phyloP scores from a whole-genome alignment of 2,888 invertebrate genomes.

The Caenorhabditis angaria region DNA sequence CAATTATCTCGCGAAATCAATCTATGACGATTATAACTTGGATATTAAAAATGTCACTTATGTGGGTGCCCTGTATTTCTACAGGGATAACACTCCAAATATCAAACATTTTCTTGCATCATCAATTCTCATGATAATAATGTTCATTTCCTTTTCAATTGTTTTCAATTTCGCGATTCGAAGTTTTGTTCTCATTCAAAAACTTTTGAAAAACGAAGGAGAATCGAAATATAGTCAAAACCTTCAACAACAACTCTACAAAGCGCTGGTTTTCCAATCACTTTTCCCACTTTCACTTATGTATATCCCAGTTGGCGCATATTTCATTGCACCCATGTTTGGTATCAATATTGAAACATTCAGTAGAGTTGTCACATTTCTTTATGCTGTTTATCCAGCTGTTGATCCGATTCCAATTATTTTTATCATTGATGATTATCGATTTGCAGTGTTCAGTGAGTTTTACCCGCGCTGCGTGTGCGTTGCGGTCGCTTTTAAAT shows the following conservation, averaged over 20 bases:
- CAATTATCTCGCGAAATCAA: not conserved
- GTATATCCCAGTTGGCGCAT: not conserved
- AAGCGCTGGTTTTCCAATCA: slow-evolving; percentile 21
- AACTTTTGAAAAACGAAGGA: slow-evolving; percentile 12
- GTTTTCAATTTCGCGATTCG: slow-evolving; percentile 10
- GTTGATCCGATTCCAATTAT: slow-evolving; percentile 29
- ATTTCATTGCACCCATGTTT: not conserved
- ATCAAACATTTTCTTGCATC: not conserved
- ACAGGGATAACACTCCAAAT: not conserved
- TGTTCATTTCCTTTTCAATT: slow-evolving; percentile 11
- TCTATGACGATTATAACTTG: slow-evolving; percentile 6
- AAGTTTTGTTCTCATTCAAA: slow-evolving; percentile 15
- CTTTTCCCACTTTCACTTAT: not conserved
- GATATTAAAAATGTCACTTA: slow-evolving; percentile 10
- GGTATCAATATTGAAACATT: slow-evolving; percentile 5
- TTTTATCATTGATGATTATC: slow-evolving; percentile 21
- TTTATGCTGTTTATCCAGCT: slow-evolving; percentile 26
- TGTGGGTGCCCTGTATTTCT: not conserved
- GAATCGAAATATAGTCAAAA: slow-evolving; percentile 12
- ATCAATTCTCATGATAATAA: not conserved
- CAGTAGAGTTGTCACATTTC: slow-evolving; percentile 15
- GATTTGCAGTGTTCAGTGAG: slow-evolving; percentile 8
- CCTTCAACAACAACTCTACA: slow-evolving; percentile 28
- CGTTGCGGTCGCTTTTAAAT: not conserved
- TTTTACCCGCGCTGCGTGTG: too few species aligned